phyloP scores from a whole-genome alignment of 2,888 invertebrate genomes.

The Troglohyphantes excavatus region DNA sequence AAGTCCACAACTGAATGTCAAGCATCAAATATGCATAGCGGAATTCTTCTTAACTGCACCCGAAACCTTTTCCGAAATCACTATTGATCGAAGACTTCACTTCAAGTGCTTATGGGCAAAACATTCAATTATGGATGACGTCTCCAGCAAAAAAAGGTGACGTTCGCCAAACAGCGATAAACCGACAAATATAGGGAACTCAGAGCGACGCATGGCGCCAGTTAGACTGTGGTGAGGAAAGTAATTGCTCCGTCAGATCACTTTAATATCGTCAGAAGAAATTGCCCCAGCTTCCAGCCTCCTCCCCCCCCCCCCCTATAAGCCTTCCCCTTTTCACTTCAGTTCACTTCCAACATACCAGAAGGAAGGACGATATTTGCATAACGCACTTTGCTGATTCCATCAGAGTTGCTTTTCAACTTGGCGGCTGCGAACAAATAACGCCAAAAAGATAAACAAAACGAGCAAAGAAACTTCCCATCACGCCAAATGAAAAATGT shows the following conservation, averaged over 20 bases:
- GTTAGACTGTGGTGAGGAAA: conserved; percentile 67
- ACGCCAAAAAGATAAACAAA: conserved; percentile 71
- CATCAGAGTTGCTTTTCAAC: conserved; percentile 58
- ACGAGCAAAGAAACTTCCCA: conserved; percentile 24
- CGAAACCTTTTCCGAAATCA: not conserved
- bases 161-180: conserved; percentile 70
- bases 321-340: conserved; percentile 7
- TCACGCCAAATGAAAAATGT: conserved; percentile 59
- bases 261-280: conserved; percentile 76
- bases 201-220: conserved; percentile 47
- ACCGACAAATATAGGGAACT: conserved; percentile 46
- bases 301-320: not conserved
- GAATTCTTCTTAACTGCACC: conserved; percentile 32
- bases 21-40: not conserved
- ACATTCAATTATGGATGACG: conserved; percentile 52
- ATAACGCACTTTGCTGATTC: conserved; percentile 50
- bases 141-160: conserved; percentile 18
- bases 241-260: conserved; percentile 73
- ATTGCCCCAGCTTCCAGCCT: conserved; percentile 49
- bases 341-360: not conserved
- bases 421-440: conserved; percentile 50
- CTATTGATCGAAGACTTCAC: conserved; percentile 47
- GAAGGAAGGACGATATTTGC: conserved; percentile 49
- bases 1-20: not conserved
- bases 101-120: conserved; percentile 44